Conservation (phyloP, 1,140 invertebrate genomes). For the Habropoda laboriosa region DNA sequence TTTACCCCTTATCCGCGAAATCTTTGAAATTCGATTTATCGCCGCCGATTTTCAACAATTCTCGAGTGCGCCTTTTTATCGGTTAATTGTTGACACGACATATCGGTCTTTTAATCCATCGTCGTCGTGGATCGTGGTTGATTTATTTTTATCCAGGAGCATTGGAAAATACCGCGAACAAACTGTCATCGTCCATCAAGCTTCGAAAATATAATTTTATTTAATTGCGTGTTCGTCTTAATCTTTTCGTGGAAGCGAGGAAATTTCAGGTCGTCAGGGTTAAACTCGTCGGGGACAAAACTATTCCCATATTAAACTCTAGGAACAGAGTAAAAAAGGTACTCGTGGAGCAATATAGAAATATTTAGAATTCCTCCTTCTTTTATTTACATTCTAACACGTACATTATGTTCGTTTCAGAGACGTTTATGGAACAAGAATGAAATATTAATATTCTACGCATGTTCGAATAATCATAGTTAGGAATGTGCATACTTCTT, state of each 20-base stretch:
- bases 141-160: not conserved
- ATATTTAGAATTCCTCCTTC: no score
- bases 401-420: no score
- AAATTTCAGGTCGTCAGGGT: no score
- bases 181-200: not conserved
- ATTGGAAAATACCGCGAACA: not conserved
- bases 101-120: not conserved
- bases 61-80: constrained; percentile 20
- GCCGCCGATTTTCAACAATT: not conserved
- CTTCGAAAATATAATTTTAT: not conserved
- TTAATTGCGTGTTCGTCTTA: no score
- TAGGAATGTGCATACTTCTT: no score
- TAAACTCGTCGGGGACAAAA: not conserved
- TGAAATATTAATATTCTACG: no score
- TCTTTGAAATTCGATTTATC: constrained; percentile 8
- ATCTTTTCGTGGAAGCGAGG: no score
- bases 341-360: no score
- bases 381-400: not conserved
- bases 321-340: no score
- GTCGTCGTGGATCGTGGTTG: not conserved
- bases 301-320: not conserved
- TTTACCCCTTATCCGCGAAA: not conserved
- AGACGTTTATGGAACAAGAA: no score
- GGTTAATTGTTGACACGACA: constrained; percentile 11
- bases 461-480: no score